These are phyloP conservation scores for Yponomeuta plumbellus DNA, from an alignment of 2,888 invertebrate species.

Conservation along the genomic window DNA sequence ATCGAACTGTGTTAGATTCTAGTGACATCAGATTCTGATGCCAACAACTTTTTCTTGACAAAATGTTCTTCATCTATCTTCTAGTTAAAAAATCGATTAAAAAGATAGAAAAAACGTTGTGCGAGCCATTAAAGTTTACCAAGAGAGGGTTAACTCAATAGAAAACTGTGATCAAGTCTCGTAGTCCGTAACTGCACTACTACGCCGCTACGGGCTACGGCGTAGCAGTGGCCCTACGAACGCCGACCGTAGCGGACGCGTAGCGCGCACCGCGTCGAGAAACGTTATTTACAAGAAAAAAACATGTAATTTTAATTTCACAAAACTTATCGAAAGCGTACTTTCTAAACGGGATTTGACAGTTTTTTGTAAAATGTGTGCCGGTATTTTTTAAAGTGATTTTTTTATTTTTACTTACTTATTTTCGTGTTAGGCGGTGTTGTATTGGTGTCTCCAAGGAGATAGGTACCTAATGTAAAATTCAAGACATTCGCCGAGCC, in stretches of 20 bases:
- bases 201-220: slow-evolving; percentile 16
- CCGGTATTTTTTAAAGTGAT: not conserved
- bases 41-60: too few relatives aligned
- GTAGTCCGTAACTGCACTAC: not conserved
- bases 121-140: too few relatives aligned
- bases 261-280: not conserved
- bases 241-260: slow-evolving; percentile 18
- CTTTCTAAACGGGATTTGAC: not conserved
- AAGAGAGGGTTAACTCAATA: not conserved
- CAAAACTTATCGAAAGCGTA: not conserved
- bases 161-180: not conserved
- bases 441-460: not conserved
- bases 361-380: not conserved
- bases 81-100: too few relatives aligned
- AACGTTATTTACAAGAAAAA: not conserved
- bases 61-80: too few relatives aligned
- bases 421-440: not conserved
- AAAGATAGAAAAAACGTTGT: too few relatives aligned
- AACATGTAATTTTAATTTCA: not conserved
- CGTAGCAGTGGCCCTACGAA: slow-evolving; percentile 19
- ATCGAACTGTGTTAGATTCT: too few relatives aligned
- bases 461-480: not conserved
- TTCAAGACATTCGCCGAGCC: not conserved
- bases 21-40: too few relatives aligned
- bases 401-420: not conserved